Evolutionary conservation across 2,797 vertebrate species (phyloP), one percentile per base, ranked within the genome.

Genomic region (Hyperoplus immaculatus): DNA sequence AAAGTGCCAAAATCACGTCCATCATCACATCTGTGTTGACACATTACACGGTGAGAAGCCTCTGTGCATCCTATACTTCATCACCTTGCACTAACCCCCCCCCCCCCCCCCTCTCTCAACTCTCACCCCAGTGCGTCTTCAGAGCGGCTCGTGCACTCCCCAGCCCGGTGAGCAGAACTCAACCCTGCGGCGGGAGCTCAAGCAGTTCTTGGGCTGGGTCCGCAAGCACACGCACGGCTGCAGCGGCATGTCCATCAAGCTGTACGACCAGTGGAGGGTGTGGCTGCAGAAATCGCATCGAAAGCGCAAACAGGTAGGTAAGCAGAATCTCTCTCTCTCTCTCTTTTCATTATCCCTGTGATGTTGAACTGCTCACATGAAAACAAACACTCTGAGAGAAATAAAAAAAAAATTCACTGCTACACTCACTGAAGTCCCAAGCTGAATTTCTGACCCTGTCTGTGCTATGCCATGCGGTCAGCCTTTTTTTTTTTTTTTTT

Each of bases 191-290:
- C 94, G 97, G 83, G 97, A 98, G 90, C 95, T 98, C 77, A 98
- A 99, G 94, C 97, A 98, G 94, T 98, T 99, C 88, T 96, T 99
- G 1, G 96, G 97, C 66, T 98, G 97, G 97, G 96, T 97, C 87
- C 97, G 97, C 83, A 99, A 99, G 80, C 97, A 98, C 38, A 92
- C 97, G 0, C 95, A 96, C 2, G 96, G 96, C 88, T 98, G 97
- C 92, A 95, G 96, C 29, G 96, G 97, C 92, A 95, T 98, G 84
- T 97, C 97, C 75, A 98, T 99, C 95, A 98, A 98, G 81, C 95
- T 98, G 79, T 99, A 99, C 39, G 97, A 99, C 88, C 97, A 98
- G 93, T 99, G 97, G 97, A 95, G 97, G 46, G 97, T 96, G 82
- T 98, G 97, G 95, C 95, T 98, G 91, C 97, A 99, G 95, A 98